Conservation (phyloP, 2,888 invertebrate species). For the Augiades crinisus region DNA sequence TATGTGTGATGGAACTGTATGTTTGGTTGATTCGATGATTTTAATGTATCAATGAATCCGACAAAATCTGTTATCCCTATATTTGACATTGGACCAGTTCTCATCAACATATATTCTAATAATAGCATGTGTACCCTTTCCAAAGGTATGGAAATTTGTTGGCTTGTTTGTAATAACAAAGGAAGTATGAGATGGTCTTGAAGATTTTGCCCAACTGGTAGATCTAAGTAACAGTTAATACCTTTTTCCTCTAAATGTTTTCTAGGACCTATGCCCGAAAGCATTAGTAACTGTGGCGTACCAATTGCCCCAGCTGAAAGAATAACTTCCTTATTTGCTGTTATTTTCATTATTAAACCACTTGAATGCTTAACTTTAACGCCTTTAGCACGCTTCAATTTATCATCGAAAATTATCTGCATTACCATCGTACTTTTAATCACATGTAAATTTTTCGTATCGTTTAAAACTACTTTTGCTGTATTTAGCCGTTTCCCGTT, state of each 20-base stretch:
- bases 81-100: constrained; percentile 65
- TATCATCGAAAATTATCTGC: constrained; percentile 69
- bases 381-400: constrained; percentile 56
- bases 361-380: constrained; percentile 56
- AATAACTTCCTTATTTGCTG: constrained; percentile 68
- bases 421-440: constrained; percentile 74
- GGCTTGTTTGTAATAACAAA: constrained; percentile 42
- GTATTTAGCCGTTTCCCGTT: constrained; percentile 73
- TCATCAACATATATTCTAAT: constrained; percentile 69
- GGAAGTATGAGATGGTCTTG: constrained; percentile 72
- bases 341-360: constrained; percentile 47
- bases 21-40: constrained; percentile 67
- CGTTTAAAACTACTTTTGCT: constrained; percentile 67
- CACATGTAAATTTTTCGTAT: constrained; percentile 49
- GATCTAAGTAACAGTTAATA: constrained; percentile 54
- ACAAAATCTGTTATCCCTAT: constrained; percentile 70
- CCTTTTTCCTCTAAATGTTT: constrained; percentile 50
- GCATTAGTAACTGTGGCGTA: constrained; percentile 73
- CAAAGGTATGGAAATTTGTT: constrained; percentile 33
- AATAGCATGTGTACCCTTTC: constrained; percentile 45
- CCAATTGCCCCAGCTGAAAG: constrained; percentile 72
- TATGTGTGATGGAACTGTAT: constrained; percentile 68
- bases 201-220: constrained; percentile 72
- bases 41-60: constrained; percentile 71
- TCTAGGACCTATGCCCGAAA: constrained; percentile 75